These are phyloP conservation scores for Trichonephila clavipes DNA, from an alignment of 1,140 invertebrate species.

Conservation along the genomic window DNA sequence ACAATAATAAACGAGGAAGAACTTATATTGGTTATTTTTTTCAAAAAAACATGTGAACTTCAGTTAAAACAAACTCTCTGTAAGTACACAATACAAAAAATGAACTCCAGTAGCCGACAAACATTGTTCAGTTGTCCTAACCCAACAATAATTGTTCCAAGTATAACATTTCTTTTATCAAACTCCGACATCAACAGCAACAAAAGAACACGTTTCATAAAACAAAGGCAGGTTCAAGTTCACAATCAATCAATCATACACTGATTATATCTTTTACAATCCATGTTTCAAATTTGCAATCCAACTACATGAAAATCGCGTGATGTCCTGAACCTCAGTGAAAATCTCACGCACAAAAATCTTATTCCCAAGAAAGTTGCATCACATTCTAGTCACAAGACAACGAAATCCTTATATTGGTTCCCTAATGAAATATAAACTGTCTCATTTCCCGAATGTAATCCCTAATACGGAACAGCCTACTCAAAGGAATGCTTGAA, in stretches of 20 bases:
- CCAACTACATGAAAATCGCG: conserved; percentile 33
- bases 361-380: not conserved
- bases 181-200: not conserved
- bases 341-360: conserved; percentile 9
- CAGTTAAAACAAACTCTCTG: no score
- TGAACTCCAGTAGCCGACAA: not conserved
- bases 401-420: not conserved
- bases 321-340: not conserved
- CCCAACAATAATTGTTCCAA: not conserved
- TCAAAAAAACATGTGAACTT: no score
- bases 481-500: not conserved
- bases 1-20: no score
- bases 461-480: not conserved
- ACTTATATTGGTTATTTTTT: no score
- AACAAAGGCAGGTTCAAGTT: conserved; percentile 30
- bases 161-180: not conserved
- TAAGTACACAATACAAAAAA: no score
- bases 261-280: conserved; percentile 45
- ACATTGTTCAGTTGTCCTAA: not conserved
- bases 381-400: not conserved
- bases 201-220: not conserved
- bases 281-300: not conserved
- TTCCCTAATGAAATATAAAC: not conserved
- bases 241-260: conserved; percentile 15
- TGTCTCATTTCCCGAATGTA: not conserved